These are phyloP conservation scores for Sebastes iracundus DNA, from an alignment of 2,797 vertebrate species.

Conservation along the genomic window DNA sequence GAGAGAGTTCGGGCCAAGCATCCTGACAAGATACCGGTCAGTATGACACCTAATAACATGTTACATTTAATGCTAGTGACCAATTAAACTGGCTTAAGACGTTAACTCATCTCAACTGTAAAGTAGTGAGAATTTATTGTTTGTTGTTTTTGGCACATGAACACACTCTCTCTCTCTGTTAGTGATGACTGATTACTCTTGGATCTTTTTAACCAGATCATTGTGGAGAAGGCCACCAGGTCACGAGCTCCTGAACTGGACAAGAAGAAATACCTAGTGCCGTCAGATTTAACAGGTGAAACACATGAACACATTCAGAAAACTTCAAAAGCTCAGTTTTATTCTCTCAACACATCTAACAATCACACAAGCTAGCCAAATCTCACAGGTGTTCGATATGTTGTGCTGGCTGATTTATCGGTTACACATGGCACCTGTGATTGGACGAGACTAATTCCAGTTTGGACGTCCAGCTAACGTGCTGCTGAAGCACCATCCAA, in stretches of 20 bases:
- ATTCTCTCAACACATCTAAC: not conserved
- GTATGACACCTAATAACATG: slow-evolving; percentile 29
- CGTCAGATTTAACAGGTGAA: slow-evolving; percentile 86
- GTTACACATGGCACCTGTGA: not conserved
- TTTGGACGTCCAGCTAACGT: not conserved
- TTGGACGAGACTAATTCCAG: not conserved
- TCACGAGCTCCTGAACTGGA: slow-evolving; percentile 86
- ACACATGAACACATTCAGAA: not conserved
- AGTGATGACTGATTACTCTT: not conserved
- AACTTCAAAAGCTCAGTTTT: not conserved
- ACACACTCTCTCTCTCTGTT: not conserved
- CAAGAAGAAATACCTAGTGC: slow-evolving; percentile 88
- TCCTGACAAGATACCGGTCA: slow-evolving; percentile 88
- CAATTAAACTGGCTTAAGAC: not conserved
- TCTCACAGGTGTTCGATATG: not conserved
- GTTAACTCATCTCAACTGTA: not conserved
- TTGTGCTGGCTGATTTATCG: not conserved
- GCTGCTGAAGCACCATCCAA: not conserved
- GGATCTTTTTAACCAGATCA: slow-evolving; percentile 73
- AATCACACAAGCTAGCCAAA: too few relatives aligned
- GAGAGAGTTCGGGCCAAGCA: slow-evolving; percentile 85
- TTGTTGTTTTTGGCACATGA: not conserved
- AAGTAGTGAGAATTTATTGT: not conserved
- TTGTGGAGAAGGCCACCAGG: slow-evolving; percentile 81
- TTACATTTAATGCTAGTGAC: not conserved